phyloP scores from a whole-genome alignment of 2,113 vertebrate species.

The Casuarius casuarius region DNA sequence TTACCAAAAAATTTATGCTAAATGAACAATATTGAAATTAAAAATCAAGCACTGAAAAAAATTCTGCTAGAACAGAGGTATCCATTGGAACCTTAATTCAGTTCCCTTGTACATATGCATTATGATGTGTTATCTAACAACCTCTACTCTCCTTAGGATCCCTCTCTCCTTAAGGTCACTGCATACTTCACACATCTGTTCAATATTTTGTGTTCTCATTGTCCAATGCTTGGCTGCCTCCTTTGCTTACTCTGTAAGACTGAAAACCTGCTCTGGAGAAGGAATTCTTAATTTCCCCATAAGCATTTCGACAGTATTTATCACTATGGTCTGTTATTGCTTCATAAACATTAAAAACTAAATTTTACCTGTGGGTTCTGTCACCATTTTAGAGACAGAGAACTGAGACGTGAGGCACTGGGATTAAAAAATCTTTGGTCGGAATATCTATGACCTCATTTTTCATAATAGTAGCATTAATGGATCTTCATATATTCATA shows the following conservation, averaged over 20 bases:
- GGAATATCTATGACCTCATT: slow-evolving; percentile 19
- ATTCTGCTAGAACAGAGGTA: neutral
- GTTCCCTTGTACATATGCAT: neutral
- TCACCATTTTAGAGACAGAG: neutral
- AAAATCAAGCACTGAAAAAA: neutral
- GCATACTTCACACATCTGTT: neutral
- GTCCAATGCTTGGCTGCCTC: neutral
- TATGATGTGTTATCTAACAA: neutral
- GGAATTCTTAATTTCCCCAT: neutral
- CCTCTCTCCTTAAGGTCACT: neutral
- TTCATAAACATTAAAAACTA: slow-evolving; percentile 3
- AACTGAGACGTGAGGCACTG: neutral
- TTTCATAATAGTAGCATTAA: slow-evolving; percentile 20
- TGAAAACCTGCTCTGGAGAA: neutral
- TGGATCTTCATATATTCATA: slow-evolving; percentile 8
- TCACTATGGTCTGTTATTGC: neutral
- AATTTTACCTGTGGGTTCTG: neutral
- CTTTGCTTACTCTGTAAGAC: neutral
- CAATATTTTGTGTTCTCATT: neutral
- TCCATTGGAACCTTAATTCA: neutral
- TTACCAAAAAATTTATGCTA: neutral
- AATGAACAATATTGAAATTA: neutral
- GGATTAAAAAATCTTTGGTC: neutral
- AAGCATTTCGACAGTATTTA: neutral
- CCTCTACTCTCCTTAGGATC: neutral